Evolutionary conservation across 2,888 invertebrate species (phyloP), one percentile per base, ranked within the genome.

Genomic region (Odontocolon sp.): DNA sequence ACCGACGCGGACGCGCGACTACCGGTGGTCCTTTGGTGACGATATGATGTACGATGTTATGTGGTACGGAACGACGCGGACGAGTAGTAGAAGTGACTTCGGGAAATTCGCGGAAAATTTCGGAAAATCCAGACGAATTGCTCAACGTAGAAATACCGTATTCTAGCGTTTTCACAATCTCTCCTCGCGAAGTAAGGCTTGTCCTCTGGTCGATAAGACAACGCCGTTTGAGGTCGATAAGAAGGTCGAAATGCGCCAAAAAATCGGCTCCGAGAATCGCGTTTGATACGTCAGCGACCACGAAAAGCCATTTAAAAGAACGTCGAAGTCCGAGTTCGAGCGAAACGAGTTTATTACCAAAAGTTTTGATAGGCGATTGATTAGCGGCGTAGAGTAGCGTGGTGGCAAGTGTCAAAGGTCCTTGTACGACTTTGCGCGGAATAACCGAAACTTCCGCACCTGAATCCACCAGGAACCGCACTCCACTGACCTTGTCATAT

Each of bases 21-120:
- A 87, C 83, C 0, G 89, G 88, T 16, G 87, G 85, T 3, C 88
- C 89, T 0, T 80, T 77, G 0, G 89, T 88, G 54, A 83, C 76
- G 1, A 89, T 87, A 36, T 83, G 79, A 63, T 88, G 89, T 0
- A 42, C 31, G 1, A 86, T 80, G 1, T 50, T 14, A 6, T 63
- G 38, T 42, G 84, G 61, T 8, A 26, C n/a, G 1, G 50, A 52
- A 18, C 77, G 8, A 42, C 47, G 8, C 45, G 63, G 8, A 64
- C 28, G 47, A 23, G 72, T 23, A 18, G 68, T 11, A 6, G 68
- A 70, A 4, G 59, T 9, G 26, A 75, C 47, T 8, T 14, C 42
- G 16, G 21, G 42, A 52, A 63, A 72, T 2, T 66, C 59, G 3
- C 6, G 33, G 3, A 77, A 14, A 3, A 66, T 18, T 18, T 33